These are phyloP conservation scores for Vireo altiloquus DNA, from an alignment of 2,113 vertebrate genomes.

Conservation along the genomic window DNA sequence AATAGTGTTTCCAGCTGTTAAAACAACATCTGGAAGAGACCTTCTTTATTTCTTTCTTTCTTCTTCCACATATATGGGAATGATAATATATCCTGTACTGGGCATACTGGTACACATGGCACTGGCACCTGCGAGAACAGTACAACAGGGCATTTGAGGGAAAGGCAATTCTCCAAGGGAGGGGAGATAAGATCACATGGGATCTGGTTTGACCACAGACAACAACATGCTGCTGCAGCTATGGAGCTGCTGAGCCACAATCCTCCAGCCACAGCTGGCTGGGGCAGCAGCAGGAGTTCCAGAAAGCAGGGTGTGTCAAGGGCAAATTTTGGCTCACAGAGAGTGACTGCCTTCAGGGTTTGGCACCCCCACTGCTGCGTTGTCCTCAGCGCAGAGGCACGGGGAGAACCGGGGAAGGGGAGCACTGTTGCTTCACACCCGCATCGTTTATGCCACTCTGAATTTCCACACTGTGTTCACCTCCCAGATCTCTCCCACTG, in stretches of 20 bases:
- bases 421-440: not conserved
- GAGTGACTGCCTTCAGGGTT: not conserved
- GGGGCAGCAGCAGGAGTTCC: not conserved
- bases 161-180: not conserved
- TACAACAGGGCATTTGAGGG: not conserved
- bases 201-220: not conserved
- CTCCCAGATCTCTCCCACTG: not conserved
- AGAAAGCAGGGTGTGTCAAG: not conserved
- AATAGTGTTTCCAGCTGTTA: not conserved
- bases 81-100: not conserved
- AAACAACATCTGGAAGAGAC: not conserved
- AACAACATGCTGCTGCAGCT: not conserved
- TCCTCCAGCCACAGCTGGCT: not conserved
- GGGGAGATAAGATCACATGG: not conserved
- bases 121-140: accelerated
- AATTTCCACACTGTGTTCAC: accelerated
- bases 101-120: not conserved
- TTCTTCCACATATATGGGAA: not conserved
- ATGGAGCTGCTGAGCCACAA: not conserved
- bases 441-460: not conserved
- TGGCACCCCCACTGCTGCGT: accelerated
- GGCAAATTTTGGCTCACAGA: not conserved
- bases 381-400: not conserved
- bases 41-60: not conserved
- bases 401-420: not conserved